These are phyloP conservation scores for Corythornis leucogaster DNA, from an alignment of 2,797 vertebrate genomes.

Conservation along the genomic window DNA sequence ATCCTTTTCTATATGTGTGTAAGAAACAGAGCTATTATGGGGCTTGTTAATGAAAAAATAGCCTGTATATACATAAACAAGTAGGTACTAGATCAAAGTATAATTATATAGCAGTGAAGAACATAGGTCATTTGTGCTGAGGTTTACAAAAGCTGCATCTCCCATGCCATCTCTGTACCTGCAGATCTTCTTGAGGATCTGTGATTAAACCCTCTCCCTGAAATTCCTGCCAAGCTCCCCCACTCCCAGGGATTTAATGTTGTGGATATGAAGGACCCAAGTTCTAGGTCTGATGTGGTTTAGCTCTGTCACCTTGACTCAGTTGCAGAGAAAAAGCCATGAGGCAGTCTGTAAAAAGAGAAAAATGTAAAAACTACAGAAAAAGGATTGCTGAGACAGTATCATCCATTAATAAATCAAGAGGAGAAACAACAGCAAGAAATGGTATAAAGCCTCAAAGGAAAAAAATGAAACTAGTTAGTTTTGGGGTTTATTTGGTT, in stretches of 20 bases:
- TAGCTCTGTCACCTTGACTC: neutral
- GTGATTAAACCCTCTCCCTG: neutral
- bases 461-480: neutral
- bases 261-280: neutral
- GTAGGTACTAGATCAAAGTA: neutral
- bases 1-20: neutral
- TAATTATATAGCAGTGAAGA: neutral
- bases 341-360: neutral
- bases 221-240: neutral
- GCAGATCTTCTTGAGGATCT: neutral
- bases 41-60: neutral
- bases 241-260: neutral
- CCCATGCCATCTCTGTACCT: neutral
- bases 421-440: neutral
- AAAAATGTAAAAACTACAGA: neutral
- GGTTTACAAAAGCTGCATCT: neutral
- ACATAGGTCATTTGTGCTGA: neutral
- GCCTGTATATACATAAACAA: neutral
- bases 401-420: neutral
- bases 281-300: fast-evolving
- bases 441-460: neutral
- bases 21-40: neutral
- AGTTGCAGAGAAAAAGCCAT: neutral
- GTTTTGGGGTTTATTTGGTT: neutral
- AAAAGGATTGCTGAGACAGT: neutral